Percentiles rank a stretch among this genome's conserved stretches.
phyloP scores from a whole-genome alignment of 2,888 invertebrate species.

The Flexamia atlantica region DNA sequence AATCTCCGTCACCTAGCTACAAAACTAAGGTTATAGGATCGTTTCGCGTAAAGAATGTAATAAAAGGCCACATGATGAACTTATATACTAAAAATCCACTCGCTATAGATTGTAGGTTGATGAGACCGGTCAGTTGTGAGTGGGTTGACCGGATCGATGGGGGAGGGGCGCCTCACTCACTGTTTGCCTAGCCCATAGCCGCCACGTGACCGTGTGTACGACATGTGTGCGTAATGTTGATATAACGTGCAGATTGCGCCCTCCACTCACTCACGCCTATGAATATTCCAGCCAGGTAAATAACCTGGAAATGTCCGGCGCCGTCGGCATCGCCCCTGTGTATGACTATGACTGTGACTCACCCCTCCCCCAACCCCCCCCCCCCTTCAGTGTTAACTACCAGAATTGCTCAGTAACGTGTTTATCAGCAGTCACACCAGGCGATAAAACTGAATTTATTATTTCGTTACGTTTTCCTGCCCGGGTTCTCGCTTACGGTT shows the following conservation, averaged over 20 bases:
- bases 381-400: no score
- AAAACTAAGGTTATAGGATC: no score
- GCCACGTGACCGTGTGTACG: background rate
- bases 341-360: background rate
- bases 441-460: background rate
- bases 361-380: no score
- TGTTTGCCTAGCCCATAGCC: background rate
- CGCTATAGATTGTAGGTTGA: no score
- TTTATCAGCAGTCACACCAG: background rate
- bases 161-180: background rate
- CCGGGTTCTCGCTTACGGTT: no score
- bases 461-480: no score
- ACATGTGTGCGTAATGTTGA: background rate
- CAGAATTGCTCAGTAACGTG: background rate
- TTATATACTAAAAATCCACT: no score
- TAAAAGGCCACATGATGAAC: no score
- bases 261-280: background rate
- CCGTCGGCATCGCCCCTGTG: background rate
- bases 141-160: background rate
- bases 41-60: no score
- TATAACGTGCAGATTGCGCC: constrained; percentile 38
- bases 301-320: constrained; percentile 14
- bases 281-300: constrained; percentile 42
- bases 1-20: no score
- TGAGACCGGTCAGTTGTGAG: no score